Conservation (phyloP, 2,888 invertebrate genomes). For the Eurois occulta region DNA sequence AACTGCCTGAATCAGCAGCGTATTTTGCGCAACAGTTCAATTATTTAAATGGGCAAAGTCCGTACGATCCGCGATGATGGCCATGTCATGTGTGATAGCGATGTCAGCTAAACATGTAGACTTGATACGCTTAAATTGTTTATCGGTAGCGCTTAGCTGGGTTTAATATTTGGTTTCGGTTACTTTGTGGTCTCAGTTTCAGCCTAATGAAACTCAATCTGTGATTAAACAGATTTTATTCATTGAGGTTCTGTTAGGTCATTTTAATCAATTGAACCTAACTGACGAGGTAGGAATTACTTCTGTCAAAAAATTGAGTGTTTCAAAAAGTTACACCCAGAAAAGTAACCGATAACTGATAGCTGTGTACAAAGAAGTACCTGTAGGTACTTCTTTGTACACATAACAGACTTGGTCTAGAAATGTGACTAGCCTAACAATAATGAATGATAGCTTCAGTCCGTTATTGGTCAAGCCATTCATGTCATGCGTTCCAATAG, state of each 20-base stretch:
- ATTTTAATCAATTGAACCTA: neutral
- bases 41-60: constrained; percentile 3
- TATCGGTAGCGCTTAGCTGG: constrained; percentile 4
- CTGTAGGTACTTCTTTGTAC: neutral
- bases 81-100: neutral
- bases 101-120: neutral
- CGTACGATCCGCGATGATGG: neutral
- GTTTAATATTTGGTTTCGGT: neutral
- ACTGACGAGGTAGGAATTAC: neutral
- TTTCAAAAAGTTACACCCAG: neutral
- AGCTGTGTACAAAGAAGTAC: too few relatives aligned
- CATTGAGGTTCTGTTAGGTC: neutral
- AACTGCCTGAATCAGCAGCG: constrained; percentile 2
- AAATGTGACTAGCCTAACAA: constrained; percentile 23
- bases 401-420: neutral
- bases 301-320: neutral
- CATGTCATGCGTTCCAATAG: constrained; percentile 23
- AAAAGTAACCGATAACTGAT: neutral
- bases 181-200: neutral
- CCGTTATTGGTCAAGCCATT: constrained; percentile 7
- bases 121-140: neutral
- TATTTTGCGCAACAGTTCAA: constrained; percentile 6
- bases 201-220: neutral
- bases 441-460: constrained; percentile 4
- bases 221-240: neutral